phyloP scores from a whole-genome alignment of 2,888 invertebrate genomes.

The Ormia ochracea region DNA sequence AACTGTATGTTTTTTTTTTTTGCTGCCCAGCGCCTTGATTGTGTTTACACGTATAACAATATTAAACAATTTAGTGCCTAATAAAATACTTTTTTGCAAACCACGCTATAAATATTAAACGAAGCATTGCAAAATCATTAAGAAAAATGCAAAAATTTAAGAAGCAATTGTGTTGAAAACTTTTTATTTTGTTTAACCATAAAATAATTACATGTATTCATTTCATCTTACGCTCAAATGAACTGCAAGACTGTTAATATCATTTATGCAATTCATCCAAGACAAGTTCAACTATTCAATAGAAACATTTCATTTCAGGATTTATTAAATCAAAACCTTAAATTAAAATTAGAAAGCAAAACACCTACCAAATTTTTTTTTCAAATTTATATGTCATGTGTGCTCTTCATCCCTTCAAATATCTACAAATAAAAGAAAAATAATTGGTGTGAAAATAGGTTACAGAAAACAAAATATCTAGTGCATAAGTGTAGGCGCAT shows the following conservation, averaged over 20 bases:
- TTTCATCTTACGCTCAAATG: neutral
- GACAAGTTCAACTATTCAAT: constrained; percentile 12
- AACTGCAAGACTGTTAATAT: constrained; percentile 49
- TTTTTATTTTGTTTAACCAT: neutral
- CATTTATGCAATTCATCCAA: constrained; percentile 31
- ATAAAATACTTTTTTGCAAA: constrained; percentile 57
- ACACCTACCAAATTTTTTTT: constrained; percentile 2
- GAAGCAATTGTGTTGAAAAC: neutral
- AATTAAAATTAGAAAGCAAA: constrained; percentile 18
- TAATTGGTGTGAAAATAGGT: neutral
- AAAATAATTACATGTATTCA: neutral
- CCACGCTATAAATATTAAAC: constrained; percentile 35
- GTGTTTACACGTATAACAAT: constrained; percentile 7
- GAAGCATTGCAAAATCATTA: neutral
- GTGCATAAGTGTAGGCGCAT: constrained; percentile 44
- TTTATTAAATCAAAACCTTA: constrained; percentile 62
- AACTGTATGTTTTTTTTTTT: too few species aligned
- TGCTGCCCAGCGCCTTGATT: constrained; percentile 23
- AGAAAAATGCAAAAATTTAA: neutral
- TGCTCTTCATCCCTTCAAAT: constrained; percentile 9
- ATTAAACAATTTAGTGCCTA: constrained; percentile 61
- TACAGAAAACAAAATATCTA: constrained; percentile 19
- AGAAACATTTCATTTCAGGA: constrained; percentile 25
- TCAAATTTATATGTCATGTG: constrained; percentile 19
- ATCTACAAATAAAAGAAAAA: neutral